Base-by-base conservation (phyloP, 2,113 vertebrate species). In the Phalacrocorax aristotelis region DNA sequence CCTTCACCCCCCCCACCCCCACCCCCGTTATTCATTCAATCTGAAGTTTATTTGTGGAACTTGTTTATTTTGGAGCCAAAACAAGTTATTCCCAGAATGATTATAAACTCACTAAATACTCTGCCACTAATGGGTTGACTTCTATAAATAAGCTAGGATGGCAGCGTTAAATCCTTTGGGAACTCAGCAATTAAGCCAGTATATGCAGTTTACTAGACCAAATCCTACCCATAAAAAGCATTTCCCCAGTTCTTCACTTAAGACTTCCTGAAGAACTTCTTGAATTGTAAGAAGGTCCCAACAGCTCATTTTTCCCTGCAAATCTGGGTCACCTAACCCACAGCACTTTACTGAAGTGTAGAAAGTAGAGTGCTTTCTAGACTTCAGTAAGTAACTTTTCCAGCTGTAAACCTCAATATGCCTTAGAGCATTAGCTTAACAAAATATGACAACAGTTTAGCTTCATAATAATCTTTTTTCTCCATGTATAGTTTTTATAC, bases 121-220 rank as follows among this genome's bases (percentile, higher is more conserved):
- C 20, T 81, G 38, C 9, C 44, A 71, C 25, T 91, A 94, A 89
- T 78, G 83, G 71, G 12, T 70, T 90, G 64, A 78, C 55, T 92
- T 89, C 32, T 83, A 40, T 58, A 83, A 89, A 78, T 78, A n/a
- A 92, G 52, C 85, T 61, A 89, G 72, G 52, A 87, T 58, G 58
- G 22, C 30, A 96, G 20, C 25, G 82, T 44, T 78, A 71, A 79
- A 80, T 71, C 90, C 30, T 78, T 79, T 66, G 66, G 44, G 34
- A 76, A 44, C 25, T 58, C 46, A 61, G 10, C 29, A 82, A 93
- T 91, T 90, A 94, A 90, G 48, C 42, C 52, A 88, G 51, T 60
- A 69, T 44, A 25, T 46, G 62, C 26, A 54, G 34, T 75, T 91
- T 95, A 61, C 23, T 71, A 70, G 62, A 83, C 52, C 25, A 71